phyloP scores from a whole-genome alignment of 2,888 invertebrate species.

The Chymomyza procnemis region DNA sequence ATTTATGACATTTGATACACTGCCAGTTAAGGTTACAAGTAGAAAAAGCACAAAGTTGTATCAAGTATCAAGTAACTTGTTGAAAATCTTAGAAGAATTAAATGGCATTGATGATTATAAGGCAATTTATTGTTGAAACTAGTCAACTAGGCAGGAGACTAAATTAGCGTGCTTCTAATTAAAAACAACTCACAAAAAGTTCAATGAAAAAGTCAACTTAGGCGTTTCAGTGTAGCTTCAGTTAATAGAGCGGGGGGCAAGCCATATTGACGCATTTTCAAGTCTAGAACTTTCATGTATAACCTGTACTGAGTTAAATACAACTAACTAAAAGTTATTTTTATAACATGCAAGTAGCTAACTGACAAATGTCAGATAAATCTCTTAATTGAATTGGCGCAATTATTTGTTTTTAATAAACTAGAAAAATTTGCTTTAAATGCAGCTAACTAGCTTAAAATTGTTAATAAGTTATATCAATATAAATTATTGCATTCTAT shows the following conservation, averaged over 20 bases:
- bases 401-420: background rate
- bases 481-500: too few species aligned
- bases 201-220: slow-evolving; percentile 61
- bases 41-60: background rate
- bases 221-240: slow-evolving; percentile 7
- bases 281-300: background rate
- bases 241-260: background rate
- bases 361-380: background rate
- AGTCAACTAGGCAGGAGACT: background rate
- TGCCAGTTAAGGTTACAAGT: slow-evolving; percentile 35
- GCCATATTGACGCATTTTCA: background rate
- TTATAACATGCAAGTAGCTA: background rate
- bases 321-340: background rate
- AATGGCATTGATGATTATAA: slow-evolving; percentile 61
- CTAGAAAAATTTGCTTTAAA: background rate
- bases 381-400: background rate
- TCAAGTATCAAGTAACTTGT: background rate
- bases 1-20: background rate
- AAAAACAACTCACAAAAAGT: slow-evolving; percentile 28
- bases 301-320: background rate
- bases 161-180: slow-evolving; percentile 61
- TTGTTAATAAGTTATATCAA: background rate
- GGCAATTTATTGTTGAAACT: background rate
- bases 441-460: background rate
- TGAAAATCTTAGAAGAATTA: slow-evolving; percentile 44